Percentiles rank a stretch among this genome's conserved stretches.
phyloP scores from a whole-genome alignment of 92 coral and sea anemone genomes.

The Heliopora coerulea region DNA sequence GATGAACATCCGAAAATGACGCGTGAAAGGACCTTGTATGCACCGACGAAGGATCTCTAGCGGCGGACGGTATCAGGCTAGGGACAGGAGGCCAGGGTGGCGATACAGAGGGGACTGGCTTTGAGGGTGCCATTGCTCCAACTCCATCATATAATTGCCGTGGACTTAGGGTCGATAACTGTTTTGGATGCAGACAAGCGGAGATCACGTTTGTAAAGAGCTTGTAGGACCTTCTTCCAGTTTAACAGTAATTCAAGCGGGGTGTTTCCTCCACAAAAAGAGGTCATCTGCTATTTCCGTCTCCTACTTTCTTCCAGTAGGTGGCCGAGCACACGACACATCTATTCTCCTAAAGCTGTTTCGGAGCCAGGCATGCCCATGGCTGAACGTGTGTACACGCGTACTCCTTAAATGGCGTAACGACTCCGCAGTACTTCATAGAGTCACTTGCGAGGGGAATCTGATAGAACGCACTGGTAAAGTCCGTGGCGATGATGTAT shows the following conservation, averaged over 20 bases:
- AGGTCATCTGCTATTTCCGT: slow-evolving; percentile 10
- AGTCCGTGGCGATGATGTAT: slow-evolving; percentile 14
- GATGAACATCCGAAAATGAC: no score
- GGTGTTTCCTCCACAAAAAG: slow-evolving; percentile 44
- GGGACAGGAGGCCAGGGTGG: no score
- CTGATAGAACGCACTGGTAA: slow-evolving; percentile 14
- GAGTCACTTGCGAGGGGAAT: slow-evolving; percentile 5
- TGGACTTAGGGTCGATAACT: not conserved
- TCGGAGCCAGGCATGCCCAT: slow-evolving; percentile 24
- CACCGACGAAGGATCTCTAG: no score
- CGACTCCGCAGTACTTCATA: slow-evolving; percentile 52
- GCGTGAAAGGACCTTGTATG: no score
- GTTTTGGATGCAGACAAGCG: slow-evolving; percentile 33
- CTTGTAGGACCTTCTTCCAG: slow-evolving; percentile 35
- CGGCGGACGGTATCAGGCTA: no score
- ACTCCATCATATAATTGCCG: not conserved
- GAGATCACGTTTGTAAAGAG: slow-evolving; percentile 30
- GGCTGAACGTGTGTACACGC: slow-evolving; percentile 16
- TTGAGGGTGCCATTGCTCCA: no score
- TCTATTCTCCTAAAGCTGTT: slow-evolving; percentile 12
- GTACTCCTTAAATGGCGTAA: slow-evolving; percentile 35
- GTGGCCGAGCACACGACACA: slow-evolving; percentile 21
- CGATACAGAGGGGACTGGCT: no score
- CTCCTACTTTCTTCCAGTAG: slow-evolving; percentile 8
- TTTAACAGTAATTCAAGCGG: slow-evolving; percentile 41